A percentile compares a stretch with the other conserved stretches of the same genome.
These are phyloP conservation scores for Phrynocephalus guinanensis DNA, from an alignment of 2,797 vertebrate species.

Conservation along the genomic window DNA sequence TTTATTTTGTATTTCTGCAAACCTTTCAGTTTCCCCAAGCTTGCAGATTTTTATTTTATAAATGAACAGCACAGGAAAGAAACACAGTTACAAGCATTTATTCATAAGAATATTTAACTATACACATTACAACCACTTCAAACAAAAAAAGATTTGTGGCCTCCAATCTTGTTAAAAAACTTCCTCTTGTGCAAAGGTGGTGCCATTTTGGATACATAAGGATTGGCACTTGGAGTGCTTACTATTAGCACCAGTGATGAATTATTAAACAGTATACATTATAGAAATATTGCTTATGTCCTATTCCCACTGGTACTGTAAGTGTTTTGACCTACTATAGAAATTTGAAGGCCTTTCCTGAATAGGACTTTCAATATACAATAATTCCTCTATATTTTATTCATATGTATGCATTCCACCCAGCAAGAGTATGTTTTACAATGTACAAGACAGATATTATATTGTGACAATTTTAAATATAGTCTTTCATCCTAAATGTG, in stretches of 20 bases:
- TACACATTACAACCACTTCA: background rate
- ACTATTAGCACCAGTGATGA: too few species aligned
- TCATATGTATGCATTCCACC: slow-evolving; percentile 69
- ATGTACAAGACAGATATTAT: slow-evolving; percentile 67
- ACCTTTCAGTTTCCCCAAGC: background rate
- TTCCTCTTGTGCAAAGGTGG: background rate
- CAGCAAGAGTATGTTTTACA: slow-evolving; percentile 64
- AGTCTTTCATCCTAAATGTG: slow-evolving; percentile 63
- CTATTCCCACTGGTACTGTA: slow-evolving; percentile 62
- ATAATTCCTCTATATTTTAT: slow-evolving; percentile 68
- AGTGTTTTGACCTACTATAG: slow-evolving; percentile 68
- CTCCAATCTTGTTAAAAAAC: background rate
- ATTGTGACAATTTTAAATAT: slow-evolving; percentile 67
- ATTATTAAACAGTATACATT: slow-evolving; percentile 54
- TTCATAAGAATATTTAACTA: background rate
- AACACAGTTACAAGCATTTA: background rate
- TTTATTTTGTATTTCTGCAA: background rate
- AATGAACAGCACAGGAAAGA: background rate
- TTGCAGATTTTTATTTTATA: background rate
- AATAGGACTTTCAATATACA: slow-evolving; percentile 67
- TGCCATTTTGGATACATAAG: background rate
- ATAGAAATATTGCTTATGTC: slow-evolving; percentile 68
- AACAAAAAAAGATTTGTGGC: background rate
- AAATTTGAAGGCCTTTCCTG: slow-evolving; percentile 68
- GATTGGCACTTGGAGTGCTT: background rate